Evolutionary conservation across 1,140 invertebrate genomes (phyloP).

Genomic region (Stenopsyche tienmushanensis): DNA sequence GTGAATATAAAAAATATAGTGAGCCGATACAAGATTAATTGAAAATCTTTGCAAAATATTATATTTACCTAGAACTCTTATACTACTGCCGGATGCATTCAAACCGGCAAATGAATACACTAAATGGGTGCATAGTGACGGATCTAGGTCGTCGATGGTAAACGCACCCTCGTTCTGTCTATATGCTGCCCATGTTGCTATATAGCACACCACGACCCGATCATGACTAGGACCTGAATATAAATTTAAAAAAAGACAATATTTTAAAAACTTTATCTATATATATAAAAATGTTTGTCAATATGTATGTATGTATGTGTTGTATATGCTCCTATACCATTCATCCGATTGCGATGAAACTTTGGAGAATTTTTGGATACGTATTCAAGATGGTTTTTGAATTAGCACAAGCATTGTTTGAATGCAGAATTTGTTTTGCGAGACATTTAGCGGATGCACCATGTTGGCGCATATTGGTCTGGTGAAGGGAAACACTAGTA

Average conservation of each 20-base stretch:
- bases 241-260: constrained; percentile 6
- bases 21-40: neutral
- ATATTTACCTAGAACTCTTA: constrained; percentile 62
- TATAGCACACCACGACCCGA: constrained; percentile 76
- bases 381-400: no score
- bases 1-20: constrained; percentile 33
- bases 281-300: no score
- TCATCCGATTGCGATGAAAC: no score
- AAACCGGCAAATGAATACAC: constrained; percentile 87
- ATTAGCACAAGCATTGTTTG: no score
- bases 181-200: constrained; percentile 77
- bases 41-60: neutral
- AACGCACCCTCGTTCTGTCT: constrained; percentile 65
- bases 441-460: no score
- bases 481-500: no score
- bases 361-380: no score
- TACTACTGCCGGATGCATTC: constrained; percentile 62
- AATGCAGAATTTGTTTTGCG: no score
- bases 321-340: no score
- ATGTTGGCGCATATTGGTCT: no score
- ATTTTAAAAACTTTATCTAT: neutral
- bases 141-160: constrained; percentile 68
- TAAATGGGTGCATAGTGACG: constrained; percentile 81
- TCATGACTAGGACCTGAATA: constrained; percentile 54
- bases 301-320: no score